A percentile compares a stretch with the other conserved stretches of the same genome.
Evolutionary conservation across 2,113 vertebrate genomes (phyloP).

Genomic region (Corythornis cristatus): DNA sequence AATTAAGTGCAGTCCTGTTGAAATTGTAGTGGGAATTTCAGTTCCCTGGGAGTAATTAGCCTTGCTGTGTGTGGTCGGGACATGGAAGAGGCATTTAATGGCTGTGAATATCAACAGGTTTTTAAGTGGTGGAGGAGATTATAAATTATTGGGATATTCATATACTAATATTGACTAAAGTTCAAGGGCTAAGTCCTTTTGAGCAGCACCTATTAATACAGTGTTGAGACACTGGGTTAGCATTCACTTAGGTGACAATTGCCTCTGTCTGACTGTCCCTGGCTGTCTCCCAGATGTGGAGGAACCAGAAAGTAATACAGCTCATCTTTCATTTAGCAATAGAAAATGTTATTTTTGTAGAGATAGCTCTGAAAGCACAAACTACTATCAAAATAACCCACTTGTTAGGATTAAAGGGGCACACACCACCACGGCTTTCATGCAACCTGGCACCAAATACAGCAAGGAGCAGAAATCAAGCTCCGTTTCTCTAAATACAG

Average conservation of each 20-base stretch:
- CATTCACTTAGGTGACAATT: background rate
- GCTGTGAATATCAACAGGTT: constrained; percentile 8
- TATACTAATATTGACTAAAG: background rate
- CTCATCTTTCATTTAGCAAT: background rate
- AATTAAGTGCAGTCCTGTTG: constrained; percentile 55
- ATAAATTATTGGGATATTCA: background rate
- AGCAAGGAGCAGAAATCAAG: background rate
- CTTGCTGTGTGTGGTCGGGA: constrained; percentile 51
- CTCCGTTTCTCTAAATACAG: background rate
- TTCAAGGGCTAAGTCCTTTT: background rate
- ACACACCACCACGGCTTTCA: rapidly evolving
- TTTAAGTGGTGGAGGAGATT: background rate
- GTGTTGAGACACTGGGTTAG: background rate
- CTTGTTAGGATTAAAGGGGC: background rate
- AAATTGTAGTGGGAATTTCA: constrained; percentile 66
- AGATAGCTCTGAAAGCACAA: background rate
- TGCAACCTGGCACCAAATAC: background rate
- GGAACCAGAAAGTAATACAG: background rate
- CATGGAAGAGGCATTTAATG: constrained; percentile 30
- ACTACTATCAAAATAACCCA: background rate
- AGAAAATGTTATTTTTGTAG: background rate
- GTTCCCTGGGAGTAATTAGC: constrained; percentile 54
- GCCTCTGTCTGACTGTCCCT: background rate
- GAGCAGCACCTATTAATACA: background rate
- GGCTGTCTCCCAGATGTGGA: background rate